phyloP scores from a whole-genome alignment of 1,140 invertebrate genomes.

The Nasonia longicornis region DNA sequence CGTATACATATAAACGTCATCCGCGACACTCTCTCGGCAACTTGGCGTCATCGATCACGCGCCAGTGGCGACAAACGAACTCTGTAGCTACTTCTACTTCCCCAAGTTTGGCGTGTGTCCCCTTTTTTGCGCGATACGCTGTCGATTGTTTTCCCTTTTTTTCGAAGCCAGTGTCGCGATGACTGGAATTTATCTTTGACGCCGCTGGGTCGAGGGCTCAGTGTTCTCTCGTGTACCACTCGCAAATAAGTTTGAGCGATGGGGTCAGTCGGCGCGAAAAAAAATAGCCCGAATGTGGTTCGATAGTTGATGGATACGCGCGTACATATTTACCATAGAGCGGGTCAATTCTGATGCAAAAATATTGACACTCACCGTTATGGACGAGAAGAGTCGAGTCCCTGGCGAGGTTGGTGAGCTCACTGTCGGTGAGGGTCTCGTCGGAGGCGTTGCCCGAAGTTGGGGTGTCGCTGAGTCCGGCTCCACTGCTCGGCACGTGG shows the following conservation, averaged over 20 bases:
- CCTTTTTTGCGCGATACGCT: not conserved
- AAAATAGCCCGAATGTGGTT: not conserved
- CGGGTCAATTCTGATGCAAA: not conserved
- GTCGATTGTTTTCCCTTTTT: conserved; percentile 8
- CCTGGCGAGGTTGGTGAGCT: conserved; percentile 79
- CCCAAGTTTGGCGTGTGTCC: not conserved
- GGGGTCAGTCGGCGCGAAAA: not conserved
- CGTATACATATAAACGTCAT: conserved; percentile 31
- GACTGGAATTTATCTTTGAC: not conserved
- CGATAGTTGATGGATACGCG: not conserved
- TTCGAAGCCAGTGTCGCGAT: not conserved
- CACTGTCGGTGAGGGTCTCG: conserved; percentile 84
- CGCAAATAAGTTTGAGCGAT: conserved; percentile 26
- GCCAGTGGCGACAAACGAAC: not conserved
- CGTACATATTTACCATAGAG: not conserved
- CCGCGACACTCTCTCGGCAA: not conserved
- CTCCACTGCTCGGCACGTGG: conserved; percentile 69
- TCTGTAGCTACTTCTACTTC: not conserved
- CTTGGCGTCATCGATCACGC: conserved; percentile 31
- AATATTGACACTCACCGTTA: conserved; percentile 74
- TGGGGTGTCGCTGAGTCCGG: conserved; percentile 80
- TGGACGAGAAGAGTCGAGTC: conserved; percentile 83
- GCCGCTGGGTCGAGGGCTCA: not conserved
- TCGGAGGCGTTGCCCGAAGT: conserved; percentile 84
- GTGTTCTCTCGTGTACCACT: not conserved